Evolutionary conservation across 1,140 invertebrate species (phyloP).

Genomic region (Cyrtorhinus lividipennis): DNA sequence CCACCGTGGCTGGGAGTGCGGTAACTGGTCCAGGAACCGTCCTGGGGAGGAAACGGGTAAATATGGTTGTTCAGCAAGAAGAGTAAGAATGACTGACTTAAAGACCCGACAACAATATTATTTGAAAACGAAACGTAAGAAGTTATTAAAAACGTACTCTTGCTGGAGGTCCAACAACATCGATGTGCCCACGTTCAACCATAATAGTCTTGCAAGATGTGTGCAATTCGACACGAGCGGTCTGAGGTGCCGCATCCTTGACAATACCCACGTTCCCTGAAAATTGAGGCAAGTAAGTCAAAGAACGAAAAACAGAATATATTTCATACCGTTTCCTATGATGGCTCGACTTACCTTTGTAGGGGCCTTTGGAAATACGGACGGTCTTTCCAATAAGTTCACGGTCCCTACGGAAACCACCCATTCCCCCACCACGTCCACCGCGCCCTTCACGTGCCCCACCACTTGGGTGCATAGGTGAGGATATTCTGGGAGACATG

Average conservation of each 20-base stretch:
- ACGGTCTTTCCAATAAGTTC: constrained; percentile 94
- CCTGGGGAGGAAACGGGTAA: constrained; percentile 32
- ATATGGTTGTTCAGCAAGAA: too few relatives aligned
- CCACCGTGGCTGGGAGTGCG: constrained; percentile 62
- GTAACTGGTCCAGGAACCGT: constrained; percentile 59
- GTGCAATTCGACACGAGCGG: constrained; percentile 90
- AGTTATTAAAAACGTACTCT: constrained; percentile 26
- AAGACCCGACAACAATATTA: background rate
- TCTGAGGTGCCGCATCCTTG: constrained; percentile 87
- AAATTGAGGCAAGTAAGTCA: constrained; percentile 10
- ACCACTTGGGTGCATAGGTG: constrained; percentile 37
- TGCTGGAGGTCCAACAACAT: constrained; percentile 53
- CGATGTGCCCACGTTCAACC: constrained; percentile 83
- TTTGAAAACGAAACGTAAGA: too few relatives aligned
- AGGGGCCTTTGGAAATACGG: constrained; percentile 92
- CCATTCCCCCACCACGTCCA: constrained; percentile 25
- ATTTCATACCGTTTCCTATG: background rate
- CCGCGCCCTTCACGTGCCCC: constrained; percentile 32
- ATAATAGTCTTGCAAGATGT: constrained; percentile 94
- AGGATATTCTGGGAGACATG: constrained; percentile 28
- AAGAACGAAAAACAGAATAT: background rate
- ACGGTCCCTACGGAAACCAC: constrained; percentile 56
- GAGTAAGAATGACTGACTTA: background rate
- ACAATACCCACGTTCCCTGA: constrained; percentile 58
- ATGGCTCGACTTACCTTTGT: constrained; percentile 85